These are phyloP conservation scores for Eretmocerus hayati DNA, from an alignment of 2,888 invertebrate genomes.

Conservation along the genomic window DNA sequence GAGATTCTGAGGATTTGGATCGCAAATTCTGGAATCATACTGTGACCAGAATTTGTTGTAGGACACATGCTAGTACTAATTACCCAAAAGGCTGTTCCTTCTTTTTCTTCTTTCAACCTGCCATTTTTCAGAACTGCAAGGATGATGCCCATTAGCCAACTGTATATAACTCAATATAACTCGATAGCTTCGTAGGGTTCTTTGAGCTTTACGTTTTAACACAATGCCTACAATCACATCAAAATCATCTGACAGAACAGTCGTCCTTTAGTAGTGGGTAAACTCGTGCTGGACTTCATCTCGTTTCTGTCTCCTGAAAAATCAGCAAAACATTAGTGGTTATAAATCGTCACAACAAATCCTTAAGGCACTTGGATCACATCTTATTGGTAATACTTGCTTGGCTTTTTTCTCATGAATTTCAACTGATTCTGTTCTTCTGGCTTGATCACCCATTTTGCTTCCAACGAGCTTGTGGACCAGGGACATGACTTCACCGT, in stretches of 20 bases:
- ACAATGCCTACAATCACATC: conserved; percentile 92
- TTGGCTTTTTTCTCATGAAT: conserved; percentile 90
- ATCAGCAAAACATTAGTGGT: too few relatives aligned
- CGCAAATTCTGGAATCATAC: too few relatives aligned
- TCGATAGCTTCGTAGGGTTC: conserved; percentile 96
- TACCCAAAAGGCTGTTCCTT: too few relatives aligned
- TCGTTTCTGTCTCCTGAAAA: conserved; percentile 70
- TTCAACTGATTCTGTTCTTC: conserved; percentile 86
- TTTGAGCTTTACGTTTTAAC: conserved; percentile 94
- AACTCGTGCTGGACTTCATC: conserved; percentile 92
- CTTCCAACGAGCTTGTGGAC: conserved; percentile 84
- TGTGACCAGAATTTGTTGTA: too few relatives aligned
- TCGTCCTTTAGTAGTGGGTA: conserved; percentile 81
- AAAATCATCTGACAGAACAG: conserved; percentile 76
- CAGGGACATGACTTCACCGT: conserved; percentile 95
- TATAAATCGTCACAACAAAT: too few relatives aligned
- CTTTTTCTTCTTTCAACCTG: conserved; percentile 84
- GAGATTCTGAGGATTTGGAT: conserved; percentile 44
- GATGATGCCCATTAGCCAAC: conserved; percentile 94
- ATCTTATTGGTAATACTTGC: too few relatives aligned
- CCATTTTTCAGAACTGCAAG: conserved; percentile 95
- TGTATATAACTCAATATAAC: conserved; percentile 93
- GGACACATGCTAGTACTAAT: too few relatives aligned
- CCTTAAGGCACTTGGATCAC: too few relatives aligned
- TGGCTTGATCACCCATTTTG: conserved; percentile 94